Evolutionary conservation across 2,113 vertebrate species (phyloP).

Genomic region (Lepus americanus): DNA sequence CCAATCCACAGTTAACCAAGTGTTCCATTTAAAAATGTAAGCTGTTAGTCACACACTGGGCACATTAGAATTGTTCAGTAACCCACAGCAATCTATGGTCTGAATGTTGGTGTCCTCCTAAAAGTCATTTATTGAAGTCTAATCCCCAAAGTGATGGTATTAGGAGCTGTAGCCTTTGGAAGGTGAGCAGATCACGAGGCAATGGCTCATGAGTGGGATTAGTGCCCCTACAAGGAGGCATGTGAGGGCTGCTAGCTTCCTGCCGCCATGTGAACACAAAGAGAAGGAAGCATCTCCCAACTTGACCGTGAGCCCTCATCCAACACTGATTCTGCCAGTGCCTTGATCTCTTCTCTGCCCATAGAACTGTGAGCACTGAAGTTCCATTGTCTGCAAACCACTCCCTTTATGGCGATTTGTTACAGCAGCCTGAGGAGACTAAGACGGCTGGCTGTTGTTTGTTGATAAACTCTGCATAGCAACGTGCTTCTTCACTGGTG

Average conservation of each 20-base stretch:
- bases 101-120: neutral
- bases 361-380: too few relatives aligned
- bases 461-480: neutral
- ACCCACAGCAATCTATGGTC: neutral
- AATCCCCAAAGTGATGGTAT: neutral
- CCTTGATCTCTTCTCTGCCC: neutral
- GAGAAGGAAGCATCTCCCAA: neutral
- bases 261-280: neutral
- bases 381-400: neutral
- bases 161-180: neutral
- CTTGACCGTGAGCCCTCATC: too few relatives aligned
- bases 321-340: neutral
- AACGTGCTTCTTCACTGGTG: neutral
- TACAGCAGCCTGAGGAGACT: neutral
- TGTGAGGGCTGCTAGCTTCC: too few relatives aligned
- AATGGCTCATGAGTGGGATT: neutral
- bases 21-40: slow-evolving; percentile 9
- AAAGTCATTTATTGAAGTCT: neutral
- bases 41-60: neutral
- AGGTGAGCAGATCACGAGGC: neutral
- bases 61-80: neutral
- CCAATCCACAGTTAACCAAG: slow-evolving; percentile 5
- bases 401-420: neutral
- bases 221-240: neutral
- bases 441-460: neutral